Base-by-base conservation (phyloP, 1,140 invertebrate genomes). In the Pogonomyrmex californicus region DNA sequence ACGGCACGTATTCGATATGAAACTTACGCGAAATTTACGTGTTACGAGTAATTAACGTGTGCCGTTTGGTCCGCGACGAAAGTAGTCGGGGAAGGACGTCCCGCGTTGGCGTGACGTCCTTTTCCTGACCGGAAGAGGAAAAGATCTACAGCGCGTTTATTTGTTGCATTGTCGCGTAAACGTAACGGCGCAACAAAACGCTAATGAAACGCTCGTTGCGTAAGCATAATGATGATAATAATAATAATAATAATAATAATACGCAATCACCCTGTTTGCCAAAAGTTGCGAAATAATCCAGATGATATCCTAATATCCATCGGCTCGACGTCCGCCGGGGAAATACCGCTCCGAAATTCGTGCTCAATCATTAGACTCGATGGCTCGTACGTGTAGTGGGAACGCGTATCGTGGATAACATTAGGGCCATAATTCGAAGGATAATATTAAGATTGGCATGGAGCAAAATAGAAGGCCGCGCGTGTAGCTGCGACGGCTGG, bases 401-500 rank as follows among this genome's bases (percentile, higher is more conserved):
- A 88, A 91, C 78, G 79, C 66, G 30, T 75, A 73, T 88, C 41
- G 70, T 88, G 79, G 76, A 91, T 90, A 88, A 87, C 73, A 82
- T 63, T 76, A 87, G 86, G 83, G 83, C 92, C 93, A 92, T 94
- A 94, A 94, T 94, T 94, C 93, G 90, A 91, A 93, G 92, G 93
- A 94, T 95, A 94, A 94, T 94, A 93, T 94, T 94, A 94, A 94
- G 92, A 94, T 95, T 94, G 91, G 92, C 81, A 94, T 92, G 91
- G 92, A 93, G 92, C 90, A 92, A 94, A 91, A 91, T 85, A 82
- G 92, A 91, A 75, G 75, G 81, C 73, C 41, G 51, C 88, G 78
- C 81, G 79, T 88, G 87, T 78, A 77, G 81, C 49, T 30, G 41
- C 51, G 73, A 78, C 77, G 77, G 77, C 63, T 70, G 85, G 60